Evolutionary conservation across 2,113 vertebrate species (phyloP).

Genomic region (Maccullochella peelii): DNA sequence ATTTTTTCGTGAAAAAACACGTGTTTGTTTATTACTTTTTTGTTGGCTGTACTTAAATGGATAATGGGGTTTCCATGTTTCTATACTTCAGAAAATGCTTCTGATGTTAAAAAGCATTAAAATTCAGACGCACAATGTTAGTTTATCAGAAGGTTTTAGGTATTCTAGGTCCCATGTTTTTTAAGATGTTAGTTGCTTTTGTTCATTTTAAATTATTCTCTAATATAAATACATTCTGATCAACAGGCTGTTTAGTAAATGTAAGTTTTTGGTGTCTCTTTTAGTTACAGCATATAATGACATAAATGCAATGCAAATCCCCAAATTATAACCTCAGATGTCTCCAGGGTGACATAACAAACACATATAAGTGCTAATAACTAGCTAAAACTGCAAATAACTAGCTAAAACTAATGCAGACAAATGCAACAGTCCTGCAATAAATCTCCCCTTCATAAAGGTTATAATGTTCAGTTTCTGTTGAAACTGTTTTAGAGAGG

Average conservation of each 20-base stretch:
- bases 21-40: not conserved
- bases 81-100: not conserved
- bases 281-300: not conserved
- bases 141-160: not conserved
- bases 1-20: not conserved
- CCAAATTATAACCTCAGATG: not conserved
- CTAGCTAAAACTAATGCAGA: too few species aligned
- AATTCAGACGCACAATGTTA: too few species aligned
- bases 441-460: too few species aligned
- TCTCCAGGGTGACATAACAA: not conserved
- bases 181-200: not conserved
- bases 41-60: not conserved
- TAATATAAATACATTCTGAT: not conserved
- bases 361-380: too few species aligned
- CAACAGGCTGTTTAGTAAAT: not conserved
- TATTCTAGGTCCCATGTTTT: not conserved
- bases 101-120: not conserved
- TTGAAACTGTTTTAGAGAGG: too few species aligned
- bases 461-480: too few species aligned
- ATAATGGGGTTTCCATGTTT: not conserved
- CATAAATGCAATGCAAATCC: not conserved
- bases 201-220: not conserved
- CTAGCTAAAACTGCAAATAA: too few species aligned
- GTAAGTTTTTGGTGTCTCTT: not conserved
- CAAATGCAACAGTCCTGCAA: too few species aligned